These are phyloP conservation scores for Catharus minimus DNA, from an alignment of 2,113 vertebrate genomes.

Conservation along the genomic window DNA sequence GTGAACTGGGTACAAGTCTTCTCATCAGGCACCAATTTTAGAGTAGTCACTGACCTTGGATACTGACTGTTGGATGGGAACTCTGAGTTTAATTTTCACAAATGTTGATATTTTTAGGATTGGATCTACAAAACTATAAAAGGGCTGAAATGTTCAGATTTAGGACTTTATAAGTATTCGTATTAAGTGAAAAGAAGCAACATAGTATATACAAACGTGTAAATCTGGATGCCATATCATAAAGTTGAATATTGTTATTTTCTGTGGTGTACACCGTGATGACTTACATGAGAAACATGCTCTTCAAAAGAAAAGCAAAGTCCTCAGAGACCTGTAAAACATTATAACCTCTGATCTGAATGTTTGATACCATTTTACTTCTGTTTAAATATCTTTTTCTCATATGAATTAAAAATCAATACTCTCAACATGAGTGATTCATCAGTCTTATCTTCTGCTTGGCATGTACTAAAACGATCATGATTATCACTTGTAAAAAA, in stretches of 20 bases:
- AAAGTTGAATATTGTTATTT: neutral
- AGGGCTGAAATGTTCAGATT: neutral
- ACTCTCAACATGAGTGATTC: neutral
- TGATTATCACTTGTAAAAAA: conserved; percentile 4
- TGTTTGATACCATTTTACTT: neutral
- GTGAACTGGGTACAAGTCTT: neutral
- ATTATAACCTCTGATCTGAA: neutral
- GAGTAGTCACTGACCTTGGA: neutral
- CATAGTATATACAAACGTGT: neutral
- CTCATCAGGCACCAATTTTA: neutral
- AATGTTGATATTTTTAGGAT: neutral
- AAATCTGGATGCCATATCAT: neutral
- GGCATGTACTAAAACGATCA: neutral
- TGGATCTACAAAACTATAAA: neutral
- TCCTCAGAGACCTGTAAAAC: neutral
- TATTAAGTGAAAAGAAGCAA: neutral
- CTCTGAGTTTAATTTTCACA: neutral
- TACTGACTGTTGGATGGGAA: neutral
- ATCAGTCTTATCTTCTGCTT: conserved; percentile 15
- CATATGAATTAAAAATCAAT: conserved; percentile 21
- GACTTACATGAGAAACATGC: neutral
- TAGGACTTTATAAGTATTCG: neutral
- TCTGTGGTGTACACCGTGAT: neutral
- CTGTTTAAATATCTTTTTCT: neutral
- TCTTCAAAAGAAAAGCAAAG: neutral